Conservation (phyloP, 2,888 invertebrate genomes). For the Ecliptopera silaceata region DNA sequence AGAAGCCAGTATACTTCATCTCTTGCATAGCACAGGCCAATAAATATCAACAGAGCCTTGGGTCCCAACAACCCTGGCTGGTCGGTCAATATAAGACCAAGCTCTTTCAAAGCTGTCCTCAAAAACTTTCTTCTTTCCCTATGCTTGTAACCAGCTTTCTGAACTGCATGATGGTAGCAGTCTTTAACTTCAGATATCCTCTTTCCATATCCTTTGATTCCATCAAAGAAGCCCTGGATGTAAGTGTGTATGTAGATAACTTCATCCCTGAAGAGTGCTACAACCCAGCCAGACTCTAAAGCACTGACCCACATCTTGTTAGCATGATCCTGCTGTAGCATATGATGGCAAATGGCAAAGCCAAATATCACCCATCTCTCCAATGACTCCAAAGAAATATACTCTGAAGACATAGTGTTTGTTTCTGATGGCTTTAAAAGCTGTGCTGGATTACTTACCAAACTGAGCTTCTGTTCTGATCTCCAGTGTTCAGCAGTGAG, state of each 20-base stretch:
- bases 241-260: constrained; percentile 97
- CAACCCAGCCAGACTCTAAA: constrained; percentile 96
- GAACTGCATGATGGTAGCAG: constrained; percentile 93
- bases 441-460: constrained; percentile 97
- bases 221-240: constrained; percentile 96
- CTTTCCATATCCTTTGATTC: constrained; percentile 96
- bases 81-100: constrained; percentile 97
- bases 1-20: constrained; percentile 99
- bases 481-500: constrained; percentile 97
- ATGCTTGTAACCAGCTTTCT: constrained; percentile 95
- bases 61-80: constrained; percentile 99
- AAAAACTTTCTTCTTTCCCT: constrained; percentile 98
- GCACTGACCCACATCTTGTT: constrained; percentile 96
- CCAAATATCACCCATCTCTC: constrained; percentile 99
- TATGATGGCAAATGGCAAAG: constrained; percentile 94
- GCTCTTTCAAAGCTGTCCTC: constrained; percentile 96
- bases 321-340: constrained; percentile 91
- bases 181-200: constrained; percentile 98
- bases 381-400: constrained; percentile 95
- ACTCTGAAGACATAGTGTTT: constrained; percentile 98
- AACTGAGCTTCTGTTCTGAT: constrained; percentile 94
- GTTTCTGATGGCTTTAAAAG: constrained; percentile 97
- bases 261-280: constrained; percentile 98
- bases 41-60: constrained; percentile 97
- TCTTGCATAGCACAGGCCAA: constrained; percentile 96